Percentiles rank a stretch among this genome's conserved stretches.
phyloP scores from a whole-genome alignment of 2,888 invertebrate genomes.

The Rhodophaea formosa region DNA sequence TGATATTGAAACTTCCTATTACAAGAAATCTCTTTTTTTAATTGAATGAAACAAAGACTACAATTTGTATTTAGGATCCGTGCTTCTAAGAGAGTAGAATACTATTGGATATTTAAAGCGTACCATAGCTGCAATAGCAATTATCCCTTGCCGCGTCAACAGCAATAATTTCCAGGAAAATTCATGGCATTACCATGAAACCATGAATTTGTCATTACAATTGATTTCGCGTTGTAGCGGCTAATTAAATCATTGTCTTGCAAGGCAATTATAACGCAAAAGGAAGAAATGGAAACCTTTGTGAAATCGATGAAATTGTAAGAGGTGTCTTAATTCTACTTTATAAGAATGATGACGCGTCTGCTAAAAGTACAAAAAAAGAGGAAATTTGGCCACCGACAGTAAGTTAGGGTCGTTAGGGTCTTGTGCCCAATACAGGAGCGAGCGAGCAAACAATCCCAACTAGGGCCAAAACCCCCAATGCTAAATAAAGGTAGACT shows the following conservation, averaged over 20 bases:
- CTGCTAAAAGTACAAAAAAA: no score
- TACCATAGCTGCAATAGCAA: slow-evolving; percentile 8
- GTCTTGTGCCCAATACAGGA: no score
- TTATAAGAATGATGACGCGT: no score
- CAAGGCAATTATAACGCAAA: slow-evolving; percentile 24
- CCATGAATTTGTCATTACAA: slow-evolving; percentile 44
- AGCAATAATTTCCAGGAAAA: slow-evolving; percentile 49
- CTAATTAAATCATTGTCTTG: slow-evolving; percentile 16
- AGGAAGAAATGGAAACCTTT: background rate
- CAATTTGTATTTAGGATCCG: background rate
- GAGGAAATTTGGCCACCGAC: no score
- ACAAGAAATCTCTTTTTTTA: background rate
- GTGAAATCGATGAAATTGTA: background rate
- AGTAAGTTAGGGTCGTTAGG: no score
- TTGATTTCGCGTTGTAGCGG: slow-evolving; percentile 20
- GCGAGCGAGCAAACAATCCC: no score
- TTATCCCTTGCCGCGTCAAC: slow-evolving; percentile 31
- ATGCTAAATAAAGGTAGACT: no score
- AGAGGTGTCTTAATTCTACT: background rate
- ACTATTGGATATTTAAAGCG: slow-evolving; percentile 11
- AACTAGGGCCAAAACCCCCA: no score
- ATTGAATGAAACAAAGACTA: background rate
- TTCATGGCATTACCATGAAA: slow-evolving; percentile 39
- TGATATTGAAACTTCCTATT: background rate
- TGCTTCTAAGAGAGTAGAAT: background rate